Conservation (phyloP, 2,797 vertebrate genomes). For the Iguana delicatissima region DNA sequence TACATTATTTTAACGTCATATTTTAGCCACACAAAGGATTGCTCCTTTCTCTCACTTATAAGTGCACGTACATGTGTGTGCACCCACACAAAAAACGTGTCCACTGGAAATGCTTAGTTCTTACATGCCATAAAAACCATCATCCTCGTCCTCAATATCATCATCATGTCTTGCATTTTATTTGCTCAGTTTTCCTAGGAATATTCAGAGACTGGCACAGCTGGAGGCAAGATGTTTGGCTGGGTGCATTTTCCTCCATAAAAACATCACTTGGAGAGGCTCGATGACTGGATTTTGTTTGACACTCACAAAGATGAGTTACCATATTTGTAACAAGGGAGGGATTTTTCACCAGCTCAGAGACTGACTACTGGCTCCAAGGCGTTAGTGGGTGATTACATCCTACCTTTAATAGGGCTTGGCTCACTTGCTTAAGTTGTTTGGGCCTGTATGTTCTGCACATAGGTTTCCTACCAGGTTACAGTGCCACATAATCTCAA, state of each 20-base stretch:
- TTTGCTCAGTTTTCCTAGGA: background rate
- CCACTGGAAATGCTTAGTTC: background rate
- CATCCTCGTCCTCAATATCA: background rate
- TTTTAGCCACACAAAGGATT: background rate
- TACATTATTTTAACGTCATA: background rate
- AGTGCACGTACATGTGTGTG: too few relatives aligned
- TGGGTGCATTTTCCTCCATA: background rate
- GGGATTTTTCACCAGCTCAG: background rate
- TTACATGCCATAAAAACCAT: background rate
- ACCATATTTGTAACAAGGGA: background rate
- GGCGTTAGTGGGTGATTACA: background rate
- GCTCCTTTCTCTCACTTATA: background rate
- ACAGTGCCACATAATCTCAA: background rate
- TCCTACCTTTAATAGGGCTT: background rate
- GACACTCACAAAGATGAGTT: background rate
- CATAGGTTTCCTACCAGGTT: background rate
- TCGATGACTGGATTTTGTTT: background rate
- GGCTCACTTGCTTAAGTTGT: background rate
- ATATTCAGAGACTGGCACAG: constrained; percentile 1
- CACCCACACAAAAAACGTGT: background rate
- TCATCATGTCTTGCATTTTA: background rate
- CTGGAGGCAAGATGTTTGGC: constrained; percentile 20
- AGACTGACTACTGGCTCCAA: background rate
- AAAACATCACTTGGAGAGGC: background rate
- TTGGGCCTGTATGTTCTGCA: background rate